A percentile compares a stretch with the other conserved stretches of the same genome.
Conservation (phyloP, 35 echinoderm and acorn worm species). For the Anneissia japonica region DNA sequence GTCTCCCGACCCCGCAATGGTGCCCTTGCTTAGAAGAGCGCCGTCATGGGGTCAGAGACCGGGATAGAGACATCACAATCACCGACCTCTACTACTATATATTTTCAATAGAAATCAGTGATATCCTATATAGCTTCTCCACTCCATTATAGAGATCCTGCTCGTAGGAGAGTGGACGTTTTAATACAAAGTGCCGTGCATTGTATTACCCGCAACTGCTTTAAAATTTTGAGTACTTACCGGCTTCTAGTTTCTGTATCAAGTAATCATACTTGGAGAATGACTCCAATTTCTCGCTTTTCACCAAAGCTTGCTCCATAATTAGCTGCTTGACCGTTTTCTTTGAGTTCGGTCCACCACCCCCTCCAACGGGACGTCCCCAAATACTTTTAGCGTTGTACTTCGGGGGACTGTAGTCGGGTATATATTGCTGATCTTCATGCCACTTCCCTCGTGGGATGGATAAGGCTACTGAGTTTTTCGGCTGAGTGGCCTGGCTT, state of each 20-base stretch:
- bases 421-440: not conserved
- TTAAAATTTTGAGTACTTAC: slow-evolving; percentile 32
- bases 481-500: not conserved
- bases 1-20: too few relatives aligned
- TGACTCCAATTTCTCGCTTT: slow-evolving; percentile 28
- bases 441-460: not conserved
- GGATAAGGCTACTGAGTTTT: not conserved
- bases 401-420: not conserved
- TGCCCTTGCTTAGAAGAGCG: too few relatives aligned
- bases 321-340: slow-evolving; percentile 68
- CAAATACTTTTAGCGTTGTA: not conserved
- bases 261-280: slow-evolving; percentile 99
- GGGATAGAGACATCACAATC: too few relatives aligned
- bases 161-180: too few relatives aligned
- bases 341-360: not conserved
- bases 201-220: not conserved
- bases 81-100: too few relatives aligned
- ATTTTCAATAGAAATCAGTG: too few relatives aligned
- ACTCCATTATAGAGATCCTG: too few relatives aligned
- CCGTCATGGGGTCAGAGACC: too few relatives aligned
- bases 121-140: too few relatives aligned
- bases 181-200: too few relatives aligned
- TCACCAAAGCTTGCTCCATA: slow-evolving; percentile 43
- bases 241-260: slow-evolving; percentile 97
- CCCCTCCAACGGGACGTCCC: not conserved